Percentiles rank a stretch among this genome's conserved stretches.
These are phyloP conservation scores for Drosophila kambysellisi DNA, from an alignment of 2,888 invertebrate species.

Conservation along the genomic window DNA sequence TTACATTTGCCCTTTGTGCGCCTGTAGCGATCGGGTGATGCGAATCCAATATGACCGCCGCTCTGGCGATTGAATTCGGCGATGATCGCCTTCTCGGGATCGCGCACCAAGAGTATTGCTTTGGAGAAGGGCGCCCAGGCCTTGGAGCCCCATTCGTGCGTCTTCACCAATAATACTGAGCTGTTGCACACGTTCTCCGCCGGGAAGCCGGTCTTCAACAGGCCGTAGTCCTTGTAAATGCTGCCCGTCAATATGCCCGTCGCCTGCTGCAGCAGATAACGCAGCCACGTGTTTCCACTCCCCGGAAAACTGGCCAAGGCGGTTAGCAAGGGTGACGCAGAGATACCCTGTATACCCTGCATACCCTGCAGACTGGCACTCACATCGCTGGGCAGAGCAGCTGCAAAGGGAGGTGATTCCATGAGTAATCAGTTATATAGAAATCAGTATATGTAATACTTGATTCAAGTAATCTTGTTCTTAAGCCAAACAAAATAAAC, in stretches of 20 bases:
- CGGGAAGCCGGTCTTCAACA: slow-evolving; percentile 92
- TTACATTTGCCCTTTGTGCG: slow-evolving; percentile 88
- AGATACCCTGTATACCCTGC: slow-evolving; percentile 41
- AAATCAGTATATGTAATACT: not conserved
- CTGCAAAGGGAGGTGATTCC: slow-evolving; percentile 30
- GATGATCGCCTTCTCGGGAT: slow-evolving; percentile 88
- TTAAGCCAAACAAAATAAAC: not conserved
- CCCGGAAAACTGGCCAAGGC: slow-evolving; percentile 93
- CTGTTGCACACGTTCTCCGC: slow-evolving; percentile 91
- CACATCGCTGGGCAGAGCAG: slow-evolving; percentile 66
- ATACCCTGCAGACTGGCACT: slow-evolving; percentile 36
- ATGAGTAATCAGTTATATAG: not conserved
- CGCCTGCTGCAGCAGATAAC: slow-evolving; percentile 91
- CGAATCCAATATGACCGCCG: slow-evolving; percentile 92
- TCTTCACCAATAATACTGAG: slow-evolving; percentile 92
- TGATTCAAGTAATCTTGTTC: not conserved
- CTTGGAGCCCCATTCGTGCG: slow-evolving; percentile 90
- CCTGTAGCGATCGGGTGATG: slow-evolving; percentile 88
- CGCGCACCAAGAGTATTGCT: slow-evolving; percentile 90
- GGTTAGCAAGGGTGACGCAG: slow-evolving; percentile 72
- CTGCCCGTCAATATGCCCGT: slow-evolving; percentile 92
- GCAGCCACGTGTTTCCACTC: slow-evolving; percentile 94
- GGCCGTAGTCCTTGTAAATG: slow-evolving; percentile 92
- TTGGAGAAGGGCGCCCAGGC: slow-evolving; percentile 88
- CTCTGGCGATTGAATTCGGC: slow-evolving; percentile 93